A percentile compares a stretch with the other conserved stretches of the same genome.
Evolutionary conservation across 2,113 vertebrate species (phyloP).

Genomic region (Centropristis striata): DNA sequence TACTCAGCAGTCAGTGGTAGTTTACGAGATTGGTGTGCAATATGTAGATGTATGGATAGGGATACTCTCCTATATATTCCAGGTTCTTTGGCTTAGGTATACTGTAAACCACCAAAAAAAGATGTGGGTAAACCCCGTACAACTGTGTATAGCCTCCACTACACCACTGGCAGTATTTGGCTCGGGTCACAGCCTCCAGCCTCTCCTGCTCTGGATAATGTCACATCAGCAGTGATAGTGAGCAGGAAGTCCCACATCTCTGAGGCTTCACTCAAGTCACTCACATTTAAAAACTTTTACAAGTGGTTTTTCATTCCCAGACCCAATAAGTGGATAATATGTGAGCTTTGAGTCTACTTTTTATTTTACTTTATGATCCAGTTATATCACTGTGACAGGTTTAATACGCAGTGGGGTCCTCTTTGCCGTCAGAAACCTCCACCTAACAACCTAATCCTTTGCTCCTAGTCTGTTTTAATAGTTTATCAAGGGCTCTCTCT

Average conservation of each 20-base stretch:
- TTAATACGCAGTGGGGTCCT: not conserved
- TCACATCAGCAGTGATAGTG: constrained; percentile 45
- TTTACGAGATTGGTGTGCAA: too few species aligned
- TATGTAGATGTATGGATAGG: too few species aligned
- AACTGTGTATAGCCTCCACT: too few species aligned
- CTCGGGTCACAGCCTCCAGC: not conserved
- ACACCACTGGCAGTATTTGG: too few species aligned
- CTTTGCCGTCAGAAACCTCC: constrained; percentile 1
- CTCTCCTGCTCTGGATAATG: constrained; percentile 48
- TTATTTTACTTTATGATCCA: constrained; percentile 19
- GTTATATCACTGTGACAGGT: constrained; percentile 4
- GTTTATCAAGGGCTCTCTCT: constrained; percentile 43
- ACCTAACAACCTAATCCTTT: constrained; percentile 13
- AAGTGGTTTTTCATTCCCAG: not conserved
- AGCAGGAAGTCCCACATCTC: constrained; percentile 54
- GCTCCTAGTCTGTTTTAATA: constrained; percentile 27
- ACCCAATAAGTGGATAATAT: constrained; percentile 20
- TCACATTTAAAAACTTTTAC: constrained; percentile 14
- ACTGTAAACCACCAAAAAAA: too few species aligned
- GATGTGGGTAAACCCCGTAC: too few species aligned
- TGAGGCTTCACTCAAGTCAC: constrained; percentile 24
- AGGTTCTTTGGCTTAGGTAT: too few species aligned
- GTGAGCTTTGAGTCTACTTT: constrained; percentile 2
- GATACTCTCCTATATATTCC: too few species aligned
- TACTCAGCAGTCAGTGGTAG: too few species aligned